A percentile compares a stretch with the other conserved stretches of the same genome.
Conservation (phyloP, 2,888 invertebrate species). For the Hololepta plana region DNA sequence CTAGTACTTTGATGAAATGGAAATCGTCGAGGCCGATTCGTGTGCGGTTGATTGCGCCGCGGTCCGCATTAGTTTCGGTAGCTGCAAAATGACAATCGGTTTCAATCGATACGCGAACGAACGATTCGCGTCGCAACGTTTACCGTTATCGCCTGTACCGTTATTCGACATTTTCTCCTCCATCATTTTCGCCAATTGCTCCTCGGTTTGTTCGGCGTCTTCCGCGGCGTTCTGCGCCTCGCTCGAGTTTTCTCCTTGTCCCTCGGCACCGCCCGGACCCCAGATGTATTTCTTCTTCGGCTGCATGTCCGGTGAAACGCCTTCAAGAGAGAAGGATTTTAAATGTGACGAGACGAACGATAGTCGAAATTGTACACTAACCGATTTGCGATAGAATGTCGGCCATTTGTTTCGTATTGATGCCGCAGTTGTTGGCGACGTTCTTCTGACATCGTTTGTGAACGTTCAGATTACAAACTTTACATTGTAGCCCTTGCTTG, state of each 20-base stretch:
- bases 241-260: constrained; percentile 17
- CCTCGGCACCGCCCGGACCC: constrained; percentile 21
- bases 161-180: constrained; percentile 29
- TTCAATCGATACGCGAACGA: no score
- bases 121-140: no score
- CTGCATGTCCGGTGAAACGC: constrained; percentile 70
- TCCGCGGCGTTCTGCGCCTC: no score
- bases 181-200: constrained; percentile 26
- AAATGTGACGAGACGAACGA: neutral
- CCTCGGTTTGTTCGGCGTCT: no score
- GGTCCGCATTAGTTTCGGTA: no score
- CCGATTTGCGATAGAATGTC: constrained; percentile 83
- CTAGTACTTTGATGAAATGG: constrained; percentile 94
- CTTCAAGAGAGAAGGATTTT: constrained; percentile 13
- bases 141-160: no score
- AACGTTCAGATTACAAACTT: constrained; percentile 91
- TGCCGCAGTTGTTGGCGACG: constrained; percentile 98
- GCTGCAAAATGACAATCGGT: no score
- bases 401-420: constrained; percentile 93
- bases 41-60: no score
- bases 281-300: constrained; percentile 30
- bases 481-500: constrained; percentile 92
- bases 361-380: constrained; percentile 18
- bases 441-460: constrained; percentile 98
- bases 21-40: constrained; percentile 89